Conservation (phyloP, 2,797 vertebrate species). For the Synanceia verrucosa region DNA sequence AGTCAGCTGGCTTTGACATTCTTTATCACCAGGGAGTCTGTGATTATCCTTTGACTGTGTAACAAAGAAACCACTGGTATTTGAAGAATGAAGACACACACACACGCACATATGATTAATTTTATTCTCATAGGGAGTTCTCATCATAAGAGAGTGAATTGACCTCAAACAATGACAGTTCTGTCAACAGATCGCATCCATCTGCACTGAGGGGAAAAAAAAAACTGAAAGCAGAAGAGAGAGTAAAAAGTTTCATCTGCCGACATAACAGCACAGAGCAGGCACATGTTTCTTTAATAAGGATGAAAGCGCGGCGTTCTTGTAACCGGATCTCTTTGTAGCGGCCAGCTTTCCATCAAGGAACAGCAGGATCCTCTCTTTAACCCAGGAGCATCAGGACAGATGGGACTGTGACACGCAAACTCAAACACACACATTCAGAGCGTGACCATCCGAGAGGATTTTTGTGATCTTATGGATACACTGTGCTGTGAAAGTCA, state of each 20-base stretch:
- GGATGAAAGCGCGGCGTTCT: constrained; percentile 82
- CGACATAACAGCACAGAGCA: constrained; percentile 60
- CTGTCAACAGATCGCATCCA: constrained; percentile 8
- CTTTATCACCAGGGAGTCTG: constrained; percentile 28
- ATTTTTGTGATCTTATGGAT: constrained; percentile 2
- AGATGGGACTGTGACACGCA: constrained; percentile 83
- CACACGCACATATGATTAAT: neutral
- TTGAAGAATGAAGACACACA: constrained; percentile 23
- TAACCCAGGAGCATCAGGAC: constrained; percentile 79
- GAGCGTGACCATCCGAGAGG: constrained; percentile 21
- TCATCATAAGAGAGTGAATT: neutral
- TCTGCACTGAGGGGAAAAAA: constrained; percentile 12
- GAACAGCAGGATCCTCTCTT: constrained; percentile 83
- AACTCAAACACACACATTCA: constrained; percentile 55
- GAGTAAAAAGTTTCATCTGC: constrained; percentile 48
- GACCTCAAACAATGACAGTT: constrained; percentile 16
- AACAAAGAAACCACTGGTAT: constrained; percentile 37
- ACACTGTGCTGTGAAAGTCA: constrained; percentile 3
- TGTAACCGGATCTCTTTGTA: constrained; percentile 85
- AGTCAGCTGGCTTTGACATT: constrained; percentile 23
- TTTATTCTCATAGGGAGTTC: neutral
- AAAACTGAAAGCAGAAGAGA: constrained; percentile 35
- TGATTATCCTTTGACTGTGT: constrained; percentile 30
- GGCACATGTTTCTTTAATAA: constrained; percentile 86
- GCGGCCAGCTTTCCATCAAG: constrained; percentile 82